Percentiles rank a stretch among this genome's conserved stretches.
Conservation (phyloP, 2,888 invertebrate species). For the Polymixis lichenea region DNA sequence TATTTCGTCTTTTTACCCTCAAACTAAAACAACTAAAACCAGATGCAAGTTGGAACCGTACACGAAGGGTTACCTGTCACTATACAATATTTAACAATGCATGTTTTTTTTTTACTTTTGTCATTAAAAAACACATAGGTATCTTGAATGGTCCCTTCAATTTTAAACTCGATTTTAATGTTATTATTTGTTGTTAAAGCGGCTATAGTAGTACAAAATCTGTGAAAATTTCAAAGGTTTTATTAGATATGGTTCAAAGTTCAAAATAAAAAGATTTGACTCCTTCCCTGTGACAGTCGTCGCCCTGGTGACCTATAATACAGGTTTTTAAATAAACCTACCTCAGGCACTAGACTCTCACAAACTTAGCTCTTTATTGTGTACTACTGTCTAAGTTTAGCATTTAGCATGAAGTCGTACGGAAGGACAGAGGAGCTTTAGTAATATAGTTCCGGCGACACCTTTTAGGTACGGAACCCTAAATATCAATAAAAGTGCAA, state of each 20-base stretch:
- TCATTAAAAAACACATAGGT: neutral
- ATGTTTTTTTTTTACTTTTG: neutral
- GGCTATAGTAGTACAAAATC: neutral
- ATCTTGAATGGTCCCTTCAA: neutral
- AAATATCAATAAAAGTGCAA: conserved; percentile 10
- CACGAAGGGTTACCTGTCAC: too few relatives aligned
- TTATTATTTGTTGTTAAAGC: too few relatives aligned
- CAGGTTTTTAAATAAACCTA: too few relatives aligned
- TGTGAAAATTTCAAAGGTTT: neutral
- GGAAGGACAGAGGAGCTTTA: fast-evolving
- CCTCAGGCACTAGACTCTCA: too few relatives aligned
- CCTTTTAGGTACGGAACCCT: neutral
- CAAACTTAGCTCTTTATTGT: too few relatives aligned
- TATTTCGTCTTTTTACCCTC: conserved; percentile 2
- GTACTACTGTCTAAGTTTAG: too few relatives aligned
- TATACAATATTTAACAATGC: too few relatives aligned
- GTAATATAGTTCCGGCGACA: neutral
- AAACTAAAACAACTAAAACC: neutral
- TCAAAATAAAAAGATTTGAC: neutral
- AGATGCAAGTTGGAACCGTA: too few relatives aligned
- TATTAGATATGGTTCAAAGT: neutral
- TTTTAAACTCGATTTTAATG: too few relatives aligned
- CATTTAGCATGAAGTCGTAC: neutral
- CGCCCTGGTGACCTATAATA: too few relatives aligned
- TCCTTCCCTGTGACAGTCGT: neutral